Evolutionary conservation across 2,113 vertebrate genomes (phyloP), one percentile per base, ranked within the genome.

Genomic region (Lophura nycthemera): DNA sequence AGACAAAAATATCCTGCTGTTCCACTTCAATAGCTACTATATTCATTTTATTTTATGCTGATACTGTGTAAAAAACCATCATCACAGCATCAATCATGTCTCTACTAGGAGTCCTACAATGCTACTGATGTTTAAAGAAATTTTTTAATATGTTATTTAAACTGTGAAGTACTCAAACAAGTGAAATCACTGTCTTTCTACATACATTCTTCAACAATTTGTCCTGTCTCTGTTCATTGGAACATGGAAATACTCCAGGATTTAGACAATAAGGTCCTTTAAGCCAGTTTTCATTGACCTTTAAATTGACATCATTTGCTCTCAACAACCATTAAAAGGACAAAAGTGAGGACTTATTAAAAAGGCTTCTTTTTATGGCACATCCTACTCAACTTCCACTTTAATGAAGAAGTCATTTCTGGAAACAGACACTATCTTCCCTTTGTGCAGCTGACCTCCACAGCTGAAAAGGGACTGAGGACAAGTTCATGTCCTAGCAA

Each of bases 201-300:
- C 69, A 78, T 76, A 12, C 60, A 65, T 73, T 80, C 24, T 95
- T 92, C 88, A 83, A 71, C 14, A 82, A 36, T n/a, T 92, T 77
- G 34, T 61, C 10, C 69, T 72, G 61, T 63, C 36, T 36, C 27
- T 22, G 36, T 61, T 92, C 47, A 83, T 0, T 43, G 43, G 65
- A 95, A 87, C 56, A 93, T 91, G 91, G 89, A 92, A 89, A 67
- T 83, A 80, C 63, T 91, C 82, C 82, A 32, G 2, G 63, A 71
- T 42, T 73, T 61, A 83, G 48, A 96, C 61, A 95, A 83, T 36
- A 89, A 69, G 0, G 0, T 67, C 43, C 57, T 92, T 86, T 52
- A 92, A 83, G 67, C 17, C 60, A 63, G 3, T 71, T 91, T 86
- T 85, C 77, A 59, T 0, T 89, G 82, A 92, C 86, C 78, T 95